Conservation (phyloP, 2,797 vertebrate genomes). For the Benthosema pterotum region DNA sequence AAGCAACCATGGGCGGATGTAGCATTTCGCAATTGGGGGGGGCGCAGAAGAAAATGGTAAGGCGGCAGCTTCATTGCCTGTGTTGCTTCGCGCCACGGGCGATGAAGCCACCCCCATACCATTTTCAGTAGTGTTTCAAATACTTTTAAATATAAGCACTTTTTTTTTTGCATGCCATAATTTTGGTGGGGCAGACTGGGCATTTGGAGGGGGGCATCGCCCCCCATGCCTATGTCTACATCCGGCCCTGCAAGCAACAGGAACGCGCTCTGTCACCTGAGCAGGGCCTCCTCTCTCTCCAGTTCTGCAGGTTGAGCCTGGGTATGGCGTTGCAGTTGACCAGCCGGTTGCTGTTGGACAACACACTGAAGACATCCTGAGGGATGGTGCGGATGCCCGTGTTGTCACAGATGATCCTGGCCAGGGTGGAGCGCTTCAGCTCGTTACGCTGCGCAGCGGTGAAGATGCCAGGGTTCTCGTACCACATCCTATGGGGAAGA, state of each 20-base stretch:
- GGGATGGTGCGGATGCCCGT: slow-evolving; percentile 82
- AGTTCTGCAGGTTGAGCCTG: slow-evolving; percentile 77
- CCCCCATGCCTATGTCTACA: no score
- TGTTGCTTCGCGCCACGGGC: no score
- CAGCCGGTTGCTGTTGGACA: slow-evolving; percentile 48
- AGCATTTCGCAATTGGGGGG: no score
- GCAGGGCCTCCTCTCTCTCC: rapidly evolving
- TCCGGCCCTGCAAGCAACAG: background rate
- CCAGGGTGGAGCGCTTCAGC: slow-evolving; percentile 68
- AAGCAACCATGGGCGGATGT: no score
- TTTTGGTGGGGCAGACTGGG: no score
- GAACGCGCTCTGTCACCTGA: slow-evolving; percentile 25
- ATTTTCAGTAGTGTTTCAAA: no score
- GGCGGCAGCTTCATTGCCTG: no score
- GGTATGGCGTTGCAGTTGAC: slow-evolving; percentile 65
- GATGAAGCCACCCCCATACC: no score
- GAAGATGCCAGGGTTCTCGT: slow-evolving; percentile 84
- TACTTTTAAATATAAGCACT: no score
- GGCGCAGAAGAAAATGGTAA: no score
- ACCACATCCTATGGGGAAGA: slow-evolving; percentile 89
- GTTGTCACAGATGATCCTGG: slow-evolving; percentile 88
- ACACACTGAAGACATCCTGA: slow-evolving; percentile 65
- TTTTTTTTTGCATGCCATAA: no score
- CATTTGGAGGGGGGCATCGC: no score
- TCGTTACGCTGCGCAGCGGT: slow-evolving; percentile 67